Evolutionary conservation across 2,797 vertebrate species (phyloP).

Genomic region (Cottoperca gobio): DNA sequence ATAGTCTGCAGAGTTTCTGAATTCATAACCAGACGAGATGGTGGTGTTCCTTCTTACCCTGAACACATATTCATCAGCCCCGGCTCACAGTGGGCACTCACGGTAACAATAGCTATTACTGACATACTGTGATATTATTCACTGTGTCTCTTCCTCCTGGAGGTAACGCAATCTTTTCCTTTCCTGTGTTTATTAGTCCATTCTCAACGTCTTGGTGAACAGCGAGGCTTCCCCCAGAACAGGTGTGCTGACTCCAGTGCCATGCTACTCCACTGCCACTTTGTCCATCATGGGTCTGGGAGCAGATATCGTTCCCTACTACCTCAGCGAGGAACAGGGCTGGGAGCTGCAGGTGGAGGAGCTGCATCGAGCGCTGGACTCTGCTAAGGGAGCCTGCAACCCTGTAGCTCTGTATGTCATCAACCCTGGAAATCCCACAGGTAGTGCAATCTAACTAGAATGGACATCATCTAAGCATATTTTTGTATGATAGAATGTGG

Average conservation of each 20-base stretch:
- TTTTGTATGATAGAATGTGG: neutral
- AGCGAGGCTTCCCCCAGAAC: constrained; percentile 46
- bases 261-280: constrained; percentile 36
- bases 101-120: constrained; percentile 58
- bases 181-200: constrained; percentile 60
- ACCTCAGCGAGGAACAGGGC: constrained; percentile 79
- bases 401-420: constrained; percentile 81
- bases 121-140: neutral
- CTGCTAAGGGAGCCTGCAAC: constrained; percentile 70
- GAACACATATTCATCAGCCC: constrained; percentile 76
- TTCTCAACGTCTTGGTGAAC: constrained; percentile 74
- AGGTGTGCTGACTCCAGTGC: constrained; percentile 80
- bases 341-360: constrained; percentile 80
- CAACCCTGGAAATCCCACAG: constrained; percentile 87
- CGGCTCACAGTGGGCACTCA: constrained; percentile 76
- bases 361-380: constrained; percentile 71
- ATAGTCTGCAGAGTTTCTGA: constrained; percentile 63
- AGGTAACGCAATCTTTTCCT: neutral
- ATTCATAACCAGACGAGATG: constrained; percentile 81
- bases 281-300: constrained; percentile 51
- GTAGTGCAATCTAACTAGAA: constrained; percentile 52
- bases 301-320: constrained; percentile 74
- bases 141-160: neutral
- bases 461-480: neutral
- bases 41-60: constrained; percentile 70